Evolutionary conservation across 2,113 vertebrate genomes (phyloP), one percentile per base, ranked within the genome.

Genomic region (Scophthalmus maximus): DNA sequence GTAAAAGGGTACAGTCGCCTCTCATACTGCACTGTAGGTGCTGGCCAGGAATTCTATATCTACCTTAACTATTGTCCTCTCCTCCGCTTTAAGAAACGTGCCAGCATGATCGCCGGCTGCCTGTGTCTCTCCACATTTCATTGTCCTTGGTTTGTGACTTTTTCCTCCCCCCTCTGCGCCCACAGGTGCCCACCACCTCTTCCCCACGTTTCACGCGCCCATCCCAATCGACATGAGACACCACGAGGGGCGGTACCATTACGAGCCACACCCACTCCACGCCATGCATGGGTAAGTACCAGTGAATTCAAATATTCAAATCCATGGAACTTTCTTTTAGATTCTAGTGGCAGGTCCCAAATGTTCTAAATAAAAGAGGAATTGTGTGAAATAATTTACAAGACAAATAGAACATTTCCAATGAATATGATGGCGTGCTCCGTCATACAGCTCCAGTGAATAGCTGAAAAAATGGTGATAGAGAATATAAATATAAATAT

Each of bases 241-340:
- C 91, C 97, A 98, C 26, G 98, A 99, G 89, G 97, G 97, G 79
- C 90, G 97, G 76, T 99, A 98, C 94, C 97, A 97, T 95, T 98
- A 97, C 2, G 98, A 99, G 70, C 95, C 97, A 64, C 96, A 97
- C 89, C 92, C 96, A 61, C 93, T 98, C 82, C 97, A 98, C 79
- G 42, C 94, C 25, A 93, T 97, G 80, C 97, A 96, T 0, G 97
- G 98, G 98, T 99, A 95, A 94, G 97, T 95, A 42, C 72, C 8
- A 3, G 4, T 2, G 44, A 2, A 47, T 17, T 10, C 15, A 6
- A 36, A 8, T n/a, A 18, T 17, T 32, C n/a, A 23, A 47, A 47
- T 38, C 17, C 23, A 49, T 18, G 36, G 23, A 38, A 27, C 1
- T 30, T 7, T 5, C 23, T 42, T 51, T 40, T 2, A 12, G 18